phyloP scores from a whole-genome alignment of 1,140 invertebrate genomes.

The Caenorhabditis inopinata region DNA sequence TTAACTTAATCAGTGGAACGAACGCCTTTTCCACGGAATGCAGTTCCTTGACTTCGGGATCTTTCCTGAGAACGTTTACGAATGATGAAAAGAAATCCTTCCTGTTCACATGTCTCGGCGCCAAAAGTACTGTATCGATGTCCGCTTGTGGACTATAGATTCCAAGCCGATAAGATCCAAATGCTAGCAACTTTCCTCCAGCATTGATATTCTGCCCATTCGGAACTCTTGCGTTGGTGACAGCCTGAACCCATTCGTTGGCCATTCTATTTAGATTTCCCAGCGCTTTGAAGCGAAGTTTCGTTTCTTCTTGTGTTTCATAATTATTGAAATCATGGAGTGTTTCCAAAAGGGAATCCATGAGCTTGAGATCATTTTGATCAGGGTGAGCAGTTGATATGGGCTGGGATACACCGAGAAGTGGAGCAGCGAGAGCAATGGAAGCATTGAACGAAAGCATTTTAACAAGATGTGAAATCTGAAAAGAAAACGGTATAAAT shows the following conservation, averaged over 20 bases:
- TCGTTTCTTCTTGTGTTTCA: conserved; percentile 58
- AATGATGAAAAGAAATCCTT: conserved; percentile 92
- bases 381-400: background rate
- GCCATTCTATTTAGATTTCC: conserved; percentile 59
- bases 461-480: no score
- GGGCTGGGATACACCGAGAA: background rate
- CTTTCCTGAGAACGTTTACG: conserved; percentile 81
- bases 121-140: conserved; percentile 97
- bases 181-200: conserved; percentile 97
- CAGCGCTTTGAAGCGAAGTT: conserved; percentile 58
- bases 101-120: conserved; percentile 88
- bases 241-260: conserved; percentile 57
- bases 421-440: no score
- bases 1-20: conserved; percentile 99
- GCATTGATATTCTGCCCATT: background rate
- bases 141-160: conserved; percentile 90
- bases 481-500: no score
- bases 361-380: background rate
- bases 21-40: conserved; percentile 94
- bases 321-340: conserved; percentile 51
- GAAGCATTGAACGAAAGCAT: no score
- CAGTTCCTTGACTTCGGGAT: conserved; percentile 63
- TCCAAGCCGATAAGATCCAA: conserved; percentile 87
- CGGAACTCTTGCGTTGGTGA: conserved; percentile 51
- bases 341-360: background rate